These are phyloP conservation scores for Champsocephalus gunnari DNA, from an alignment of 2,797 vertebrate genomes.

Conservation along the genomic window DNA sequence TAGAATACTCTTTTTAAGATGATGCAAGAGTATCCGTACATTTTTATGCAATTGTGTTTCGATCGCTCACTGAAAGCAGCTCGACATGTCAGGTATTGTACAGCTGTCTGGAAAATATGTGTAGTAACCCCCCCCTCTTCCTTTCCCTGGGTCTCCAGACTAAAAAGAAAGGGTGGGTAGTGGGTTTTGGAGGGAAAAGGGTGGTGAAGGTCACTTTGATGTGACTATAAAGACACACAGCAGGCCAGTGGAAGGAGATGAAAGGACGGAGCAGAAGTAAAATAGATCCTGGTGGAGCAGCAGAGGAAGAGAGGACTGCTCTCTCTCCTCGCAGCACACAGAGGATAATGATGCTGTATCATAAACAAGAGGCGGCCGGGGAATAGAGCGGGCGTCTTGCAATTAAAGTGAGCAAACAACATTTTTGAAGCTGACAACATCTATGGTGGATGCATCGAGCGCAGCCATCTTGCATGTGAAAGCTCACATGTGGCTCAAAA, in stretches of 20 bases:
- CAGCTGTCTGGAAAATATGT: constrained; percentile 55
- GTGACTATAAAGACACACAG: constrained; percentile 79
- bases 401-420: constrained; percentile 79
- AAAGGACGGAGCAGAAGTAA: constrained; percentile 70
- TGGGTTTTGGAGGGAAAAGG: constrained; percentile 45
- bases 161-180: constrained; percentile 39
- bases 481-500: constrained; percentile 19
- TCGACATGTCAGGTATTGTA: constrained; percentile 30
- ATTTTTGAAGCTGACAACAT: constrained; percentile 51
- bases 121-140: constrained; percentile 20
- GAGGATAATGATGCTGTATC: constrained; percentile 76
- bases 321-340: constrained; percentile 26
- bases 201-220: constrained; percentile 81
- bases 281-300: constrained; percentile 64
- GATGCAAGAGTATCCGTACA: neutral
- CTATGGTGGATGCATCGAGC: constrained; percentile 13
- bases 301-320: constrained; percentile 37
- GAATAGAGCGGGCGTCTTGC: constrained; percentile 71
- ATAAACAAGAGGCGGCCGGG: constrained; percentile 70
- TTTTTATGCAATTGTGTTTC: constrained; percentile 13
- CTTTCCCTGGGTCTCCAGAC: constrained; percentile 43
- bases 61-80: constrained; percentile 7
- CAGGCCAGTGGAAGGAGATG: constrained; percentile 74
- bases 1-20: neutral
- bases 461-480: constrained; percentile 20